Base-by-base conservation (phyloP, 2,888 invertebrate species). In the Formica aserva region DNA sequence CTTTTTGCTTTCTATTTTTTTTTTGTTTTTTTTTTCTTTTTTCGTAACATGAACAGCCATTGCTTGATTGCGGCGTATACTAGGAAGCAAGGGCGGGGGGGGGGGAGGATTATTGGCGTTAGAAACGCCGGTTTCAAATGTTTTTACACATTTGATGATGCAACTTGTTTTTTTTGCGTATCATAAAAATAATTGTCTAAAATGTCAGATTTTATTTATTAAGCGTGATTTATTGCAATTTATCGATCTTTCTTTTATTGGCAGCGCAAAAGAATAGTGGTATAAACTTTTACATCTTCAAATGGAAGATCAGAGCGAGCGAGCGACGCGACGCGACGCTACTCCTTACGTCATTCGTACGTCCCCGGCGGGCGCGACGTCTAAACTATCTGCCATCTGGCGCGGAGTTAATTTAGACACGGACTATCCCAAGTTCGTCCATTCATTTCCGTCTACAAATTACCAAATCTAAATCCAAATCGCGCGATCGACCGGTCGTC, bases 391-490 rank as follows among this genome's bases (percentile, higher is more conserved):
- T 87, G 88, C 85, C 78, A 85, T 85, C 78, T 82, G 77, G 69
- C 80, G 62, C 82, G 88, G 87, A 87, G 91, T 91, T 93, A 93
- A 94, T 94, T 93, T 92, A 90, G 85, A 89, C 84, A 78, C 87
- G 85, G 85, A 82, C 89, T 85, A 84, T 83, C 71, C 87, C 86
- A 83, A 89, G 84, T 85, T 92, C 88, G 90, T 92, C 90, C 89
- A 90, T 91, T 92, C 91, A 94, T 94, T 94, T 94, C 94, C 94
- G 94, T 91, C 91, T 86, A 85, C 89, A 93, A 94, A 94, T 94
- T 92, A 93, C 93, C 91, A 92, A 93, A 94, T 94, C 93, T 93
- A 92, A 93, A 94, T 94, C 92, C 92, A 93, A 94, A 94, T 94
- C 93, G 91, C 85, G 85, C 89, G 91, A 93, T 91, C 91, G 87